Evolutionary conservation across 2,888 invertebrate species (phyloP).

Genomic region (Eristalinus sepulchralis): DNA sequence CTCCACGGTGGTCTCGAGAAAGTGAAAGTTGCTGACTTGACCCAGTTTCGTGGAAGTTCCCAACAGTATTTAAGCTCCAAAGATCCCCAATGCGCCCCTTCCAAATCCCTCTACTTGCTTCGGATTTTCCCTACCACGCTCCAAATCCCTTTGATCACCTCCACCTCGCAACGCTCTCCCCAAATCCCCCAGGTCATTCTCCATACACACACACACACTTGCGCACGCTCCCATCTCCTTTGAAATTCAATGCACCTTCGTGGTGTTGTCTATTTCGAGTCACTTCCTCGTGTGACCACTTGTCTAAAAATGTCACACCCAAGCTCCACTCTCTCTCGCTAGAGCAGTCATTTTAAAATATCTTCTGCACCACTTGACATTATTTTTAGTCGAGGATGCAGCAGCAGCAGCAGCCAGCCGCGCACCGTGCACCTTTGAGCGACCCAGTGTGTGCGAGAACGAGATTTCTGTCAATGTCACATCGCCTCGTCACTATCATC

Average conservation of each 20-base stretch:
- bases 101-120: not conserved
- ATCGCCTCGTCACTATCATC: not conserved
- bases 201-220: not conserved
- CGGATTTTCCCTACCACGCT: not conserved
- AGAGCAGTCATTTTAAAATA: not conserved
- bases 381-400: constrained; percentile 50
- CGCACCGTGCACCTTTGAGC: constrained; percentile 39
- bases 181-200: not conserved
- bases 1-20: no score
- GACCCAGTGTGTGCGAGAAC: constrained; percentile 12
- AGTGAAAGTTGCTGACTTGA: no score
- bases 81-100: not conserved
- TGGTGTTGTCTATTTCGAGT: not conserved
- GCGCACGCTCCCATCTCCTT: not conserved
- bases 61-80: no score
- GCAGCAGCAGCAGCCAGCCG: not conserved
- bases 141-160: not conserved
- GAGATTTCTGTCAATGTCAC: constrained; percentile 62
- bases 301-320: not conserved
- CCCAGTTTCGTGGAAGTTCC: no score
- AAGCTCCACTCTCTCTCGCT: not conserved
- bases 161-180: not conserved
- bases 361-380: constrained; percentile 44
- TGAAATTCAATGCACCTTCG: not conserved
- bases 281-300: not conserved